Base-by-base conservation (phyloP, 2,797 vertebrate genomes). In the Sebastolobus alascanus region DNA sequence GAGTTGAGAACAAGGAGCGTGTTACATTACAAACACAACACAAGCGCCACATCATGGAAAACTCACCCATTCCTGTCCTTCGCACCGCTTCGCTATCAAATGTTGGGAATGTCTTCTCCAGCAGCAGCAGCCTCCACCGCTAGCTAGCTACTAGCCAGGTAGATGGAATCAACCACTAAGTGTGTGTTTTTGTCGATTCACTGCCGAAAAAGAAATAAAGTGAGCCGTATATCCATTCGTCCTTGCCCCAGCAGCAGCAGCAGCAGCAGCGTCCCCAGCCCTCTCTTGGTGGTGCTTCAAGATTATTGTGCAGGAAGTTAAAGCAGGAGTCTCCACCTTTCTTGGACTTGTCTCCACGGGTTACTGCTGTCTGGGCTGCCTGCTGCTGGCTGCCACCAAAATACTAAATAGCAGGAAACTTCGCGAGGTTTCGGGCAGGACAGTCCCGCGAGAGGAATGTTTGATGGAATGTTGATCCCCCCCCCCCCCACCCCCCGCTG, bases 271-370 rank as follows among this genome's bases (percentile, higher is more conserved):
- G 86, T 82, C 86, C 75, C 65, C 70, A 38, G 35, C 60, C 68
- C 72, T 85, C 33, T 82, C 73, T 82, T 14, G 72, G 74, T 55
- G 84, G 46, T 79, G 82, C 80, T 87, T 84, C 87, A 80, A 84
- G 93, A 94, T 90, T 85, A 87, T 59, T 68, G 84, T 91, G 92
- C 94, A 96, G 95, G 95, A 96, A 96, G 95, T 96, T 95, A 7
- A 80, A n/a, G 71, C 93, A 12, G 92, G 93, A 95, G 94, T 95
- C 95, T 93, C 96, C 95, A 95, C 95, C 95, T 96, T 95, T 92
- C 94, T 95, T 93, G 92, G 94, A 92, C 91, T 90, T 84, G 92
- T 79, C 90, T 90, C 78, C 77, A 18, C 86, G 38, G 84, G 16
- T 66, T 38, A 33, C 37, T 50, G 78, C 73, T 20, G 16, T 52